Base-by-base conservation (phyloP, 2,797 vertebrate genomes). In the Poecile montanus region DNA sequence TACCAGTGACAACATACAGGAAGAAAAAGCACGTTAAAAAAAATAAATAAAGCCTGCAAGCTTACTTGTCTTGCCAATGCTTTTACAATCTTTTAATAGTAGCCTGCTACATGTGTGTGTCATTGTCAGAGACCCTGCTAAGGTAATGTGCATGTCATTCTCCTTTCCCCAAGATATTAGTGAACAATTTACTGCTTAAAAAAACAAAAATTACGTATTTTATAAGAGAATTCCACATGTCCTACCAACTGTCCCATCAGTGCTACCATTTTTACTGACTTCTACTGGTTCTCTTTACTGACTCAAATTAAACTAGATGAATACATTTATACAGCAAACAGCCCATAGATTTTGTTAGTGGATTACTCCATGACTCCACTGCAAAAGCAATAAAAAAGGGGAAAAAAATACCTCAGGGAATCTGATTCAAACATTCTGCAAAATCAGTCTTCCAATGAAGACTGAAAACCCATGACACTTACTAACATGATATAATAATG, bases 131-230 rank as follows among this genome's bases (percentile, higher is more conserved):
- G 23, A 42, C 38, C 11, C n/a, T 76, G 54, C 50, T 61, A 74
- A 81, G 47, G 42, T 16, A 65, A 36, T 10, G 42, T 51, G n/a
- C 57, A 4, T 29, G 26, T 62, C 53, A 78, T 18, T 15, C 29
- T 74, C 6, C 10, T 70, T 68, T 77, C 11, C 14, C 20, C 13
- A 56, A 56, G 45, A 48, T 56, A 54, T 20, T 47, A 16, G 11
- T 27, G 29, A 86, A 23, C 14, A 47, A 47, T 61, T 67, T 23
- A 11, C 20, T 32, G 27, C 48, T 56, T 7, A 66, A 67, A 54
- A 74, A 51, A 16, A 0, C 22, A 17, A 44, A 11, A 34, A 15
- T 32, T 1, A 7, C 2, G 6, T 63, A 6, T 44, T 73, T 54
- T 42, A 20, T 79, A 47, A 34, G 26, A 32, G 4, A 6, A 2